Conservation (phyloP, 1,140 invertebrate species). For the Mactra quadrangularis region DNA sequence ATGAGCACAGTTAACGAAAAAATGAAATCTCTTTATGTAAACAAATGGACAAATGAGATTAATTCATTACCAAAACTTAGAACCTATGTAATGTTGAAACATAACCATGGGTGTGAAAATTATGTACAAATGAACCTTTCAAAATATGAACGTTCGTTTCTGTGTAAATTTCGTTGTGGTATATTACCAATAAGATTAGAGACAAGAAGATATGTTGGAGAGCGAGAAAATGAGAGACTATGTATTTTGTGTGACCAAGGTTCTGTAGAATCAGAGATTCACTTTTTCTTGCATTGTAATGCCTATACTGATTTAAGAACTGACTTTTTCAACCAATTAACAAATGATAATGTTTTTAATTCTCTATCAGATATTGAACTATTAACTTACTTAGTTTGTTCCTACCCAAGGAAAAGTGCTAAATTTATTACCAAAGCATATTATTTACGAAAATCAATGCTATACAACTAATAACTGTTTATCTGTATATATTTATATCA, state of each 20-base stretch:
- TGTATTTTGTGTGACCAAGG: slow-evolving; percentile 19
- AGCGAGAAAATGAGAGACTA: slow-evolving; percentile 1
- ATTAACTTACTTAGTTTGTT: not conserved
- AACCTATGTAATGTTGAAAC: slow-evolving; percentile 29
- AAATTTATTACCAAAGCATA: slow-evolving; percentile 5
- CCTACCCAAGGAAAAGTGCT: slow-evolving; percentile 1
- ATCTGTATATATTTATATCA: not conserved
- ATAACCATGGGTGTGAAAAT: not conserved
- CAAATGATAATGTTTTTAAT: not conserved
- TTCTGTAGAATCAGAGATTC: not conserved
- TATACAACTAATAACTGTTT: not conserved
- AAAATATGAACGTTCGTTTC: slow-evolving; percentile 28
- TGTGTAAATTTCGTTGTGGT: slow-evolving; percentile 42
- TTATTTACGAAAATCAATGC: not conserved
- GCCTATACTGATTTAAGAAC: not conserved
- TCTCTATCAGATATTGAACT: not conserved
- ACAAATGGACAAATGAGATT: not conserved
- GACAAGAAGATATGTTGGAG: slow-evolving; percentile 36
- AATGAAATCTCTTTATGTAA: no score
- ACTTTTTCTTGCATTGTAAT: slow-evolving; percentile 2
- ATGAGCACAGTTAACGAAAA: not conserved
- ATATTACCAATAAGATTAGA: slow-evolving; percentile 37
- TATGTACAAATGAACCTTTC: slow-evolving; percentile 26
- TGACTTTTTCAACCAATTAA: not conserved
- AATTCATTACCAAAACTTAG: slow-evolving; percentile 3